Evolutionary conservation across 2,797 vertebrate genomes (phyloP), one percentile per base, ranked within the genome.

Genomic region (Rousettus madagascariensis): DNA sequence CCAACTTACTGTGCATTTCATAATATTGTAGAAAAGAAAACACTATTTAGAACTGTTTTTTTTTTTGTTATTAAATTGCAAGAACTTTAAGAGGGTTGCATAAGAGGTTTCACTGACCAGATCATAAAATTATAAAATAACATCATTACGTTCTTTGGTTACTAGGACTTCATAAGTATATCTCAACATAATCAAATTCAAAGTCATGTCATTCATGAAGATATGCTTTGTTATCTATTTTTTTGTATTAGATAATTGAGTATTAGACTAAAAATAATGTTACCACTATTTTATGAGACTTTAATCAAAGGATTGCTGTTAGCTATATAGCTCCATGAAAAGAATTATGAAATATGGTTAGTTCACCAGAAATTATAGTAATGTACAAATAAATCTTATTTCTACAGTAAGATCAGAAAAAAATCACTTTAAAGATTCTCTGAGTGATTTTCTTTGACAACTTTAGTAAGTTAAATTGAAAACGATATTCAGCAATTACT

Each of bases 331-430:
- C 4, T 89, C 26, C 49, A 10, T 74, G 53, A 72, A 78, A 80
- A 57, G 5, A 91, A 84, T 57, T 57, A 82, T 49, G 16, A 49
- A 49, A 49, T 13, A 80, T 22, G 24, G 30, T 65, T 69, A 89
- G 8, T 82, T 91, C 43, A 63, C 16, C 74, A 93, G 26, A 17
- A 88, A 68, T 93, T 75, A 59, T 86, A 78, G 79, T 89, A 68
- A 9, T 78, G 20, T 38, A 66, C 1, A 77, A 86, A 91, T 43
- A 89, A 86, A 94, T 94, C n/a, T 94, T 68, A 88, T 51, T 92
- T 77, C 38, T 59, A 59, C 6, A 75, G 1, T 5, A 30, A 38
- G 26, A 43, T 15, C 8, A 80, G 36, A 53, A 79, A 86, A 72
- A 74, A 65, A 41, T 92, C 77, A 86, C 68, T 75, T 84, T 94